Conservation (phyloP, 2,797 vertebrate species). For the Pristis pectinata region DNA sequence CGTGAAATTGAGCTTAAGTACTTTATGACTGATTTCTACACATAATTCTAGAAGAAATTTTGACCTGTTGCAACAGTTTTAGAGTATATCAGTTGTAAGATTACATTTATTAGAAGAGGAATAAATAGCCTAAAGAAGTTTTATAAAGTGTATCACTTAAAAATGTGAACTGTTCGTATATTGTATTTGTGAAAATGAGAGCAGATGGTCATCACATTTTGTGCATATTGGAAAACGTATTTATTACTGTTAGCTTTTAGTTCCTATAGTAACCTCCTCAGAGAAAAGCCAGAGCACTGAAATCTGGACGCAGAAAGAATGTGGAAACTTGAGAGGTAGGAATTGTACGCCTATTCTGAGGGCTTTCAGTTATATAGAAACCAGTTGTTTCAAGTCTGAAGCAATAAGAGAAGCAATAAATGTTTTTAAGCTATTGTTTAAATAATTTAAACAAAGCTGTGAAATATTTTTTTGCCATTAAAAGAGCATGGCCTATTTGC, state of each 20-base stretch:
- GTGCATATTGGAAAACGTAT: not conserved
- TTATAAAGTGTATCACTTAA: not conserved
- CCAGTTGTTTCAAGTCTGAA: slow-evolving; percentile 16
- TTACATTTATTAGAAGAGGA: not conserved
- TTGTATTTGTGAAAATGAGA: not conserved
- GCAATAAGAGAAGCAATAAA: not conserved
- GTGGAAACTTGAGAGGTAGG: not conserved
- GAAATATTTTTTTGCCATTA: too few species aligned
- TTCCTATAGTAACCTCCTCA: not conserved
- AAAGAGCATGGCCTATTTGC: too few species aligned
- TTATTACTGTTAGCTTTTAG: slow-evolving; percentile 22
- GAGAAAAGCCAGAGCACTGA: not conserved
- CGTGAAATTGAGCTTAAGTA: not conserved
- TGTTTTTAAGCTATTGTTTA: not conserved
- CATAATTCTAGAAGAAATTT: not conserved
- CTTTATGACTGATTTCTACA: not conserved
- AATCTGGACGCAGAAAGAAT: not conserved
- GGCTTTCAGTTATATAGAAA: not conserved
- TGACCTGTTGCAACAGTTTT: not conserved
- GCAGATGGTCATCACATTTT: not conserved
- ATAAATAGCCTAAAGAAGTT: not conserved
- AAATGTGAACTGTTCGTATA: not conserved
- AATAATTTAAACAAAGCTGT: too few species aligned
- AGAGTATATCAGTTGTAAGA: not conserved
- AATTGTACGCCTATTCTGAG: not conserved